Evolutionary conservation across 2,797 vertebrate species (phyloP), one percentile per base, ranked within the genome.

Genomic region (Antennarius maculatus): DNA sequence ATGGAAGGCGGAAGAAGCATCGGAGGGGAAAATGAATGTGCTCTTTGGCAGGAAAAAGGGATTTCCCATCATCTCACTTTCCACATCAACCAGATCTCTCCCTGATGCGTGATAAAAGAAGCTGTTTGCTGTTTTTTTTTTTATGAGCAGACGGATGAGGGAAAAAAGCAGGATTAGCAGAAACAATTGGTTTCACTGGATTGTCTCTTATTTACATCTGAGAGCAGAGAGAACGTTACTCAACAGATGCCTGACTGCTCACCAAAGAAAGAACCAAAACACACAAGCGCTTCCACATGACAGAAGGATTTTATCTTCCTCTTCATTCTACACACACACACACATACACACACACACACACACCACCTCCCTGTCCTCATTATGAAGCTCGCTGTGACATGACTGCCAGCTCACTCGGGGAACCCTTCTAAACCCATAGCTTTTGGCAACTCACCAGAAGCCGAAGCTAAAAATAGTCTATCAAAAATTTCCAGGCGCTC

Each of bases 401-500:
- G 83, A 84, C 82, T 82, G 82, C 77, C 77, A 54, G 77, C 82
- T 89, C 79, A 60, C 81, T 76, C 45, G 76, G 88, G 90, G 79
- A 88, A 86, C 63, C 82, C 80, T 62, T 76, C 84, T 77, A 80
- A 90, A 82, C 54, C 82, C 68, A 57, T 65, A 64, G 86, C 83
- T 85, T 84, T 80, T 84, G 88, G 87, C 81, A 86, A 76, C 53
- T 75, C 77, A 76, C 85, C 83, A 86, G 60, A 74, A 48, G 65
- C 71, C 3, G 7, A 17, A 3, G 66, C 76, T 90, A 86, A 89
- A 89, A 89, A 91, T 87, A 91, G 80, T 69, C 60, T 62, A 82
- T 86, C 83, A 72, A 85, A 86, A 61, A 69, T 76, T 84, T 83
- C 63, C 84, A 85, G 82, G 65, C 80, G 9, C 76, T 69, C 61